Percentiles rank a stretch among this genome's conserved stretches.
These are phyloP conservation scores for Thaleichthys pacificus DNA, from an alignment of 2,797 vertebrate species.

Conservation along the genomic window DNA sequence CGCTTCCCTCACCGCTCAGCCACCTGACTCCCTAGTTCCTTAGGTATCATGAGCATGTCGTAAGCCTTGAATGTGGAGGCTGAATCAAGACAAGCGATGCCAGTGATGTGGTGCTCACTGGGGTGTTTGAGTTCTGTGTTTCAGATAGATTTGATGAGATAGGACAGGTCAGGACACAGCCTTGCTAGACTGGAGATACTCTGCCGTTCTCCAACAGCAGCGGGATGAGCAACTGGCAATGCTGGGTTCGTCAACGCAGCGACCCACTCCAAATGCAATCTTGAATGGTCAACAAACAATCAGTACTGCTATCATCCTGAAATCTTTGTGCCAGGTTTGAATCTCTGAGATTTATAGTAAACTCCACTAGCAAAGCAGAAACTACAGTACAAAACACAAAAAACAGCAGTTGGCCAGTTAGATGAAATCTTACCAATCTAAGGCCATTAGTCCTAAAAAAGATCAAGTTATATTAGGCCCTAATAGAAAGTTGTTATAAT, in stretches of 20 bases:
- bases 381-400: neutral
- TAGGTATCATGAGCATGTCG: neutral
- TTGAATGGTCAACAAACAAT: conserved; percentile 9
- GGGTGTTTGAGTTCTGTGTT: neutral
- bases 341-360: neutral
- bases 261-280: conserved; percentile 10
- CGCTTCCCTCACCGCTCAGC: no score
- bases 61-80: neutral
- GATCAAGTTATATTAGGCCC: neutral
- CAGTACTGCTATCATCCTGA: neutral
- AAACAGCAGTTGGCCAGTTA: neutral
- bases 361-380: neutral
- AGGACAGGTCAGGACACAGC: conserved; percentile 42
- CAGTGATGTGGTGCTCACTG: neutral
- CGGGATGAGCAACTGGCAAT: conserved; percentile 24
- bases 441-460: conserved; percentile 1
- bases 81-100: conserved; percentile 7
- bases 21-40: no score
- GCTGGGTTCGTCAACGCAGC: conserved; percentile 17
- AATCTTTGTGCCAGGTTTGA: neutral
- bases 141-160: conserved; percentile 29
- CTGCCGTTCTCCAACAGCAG: conserved; percentile 18
- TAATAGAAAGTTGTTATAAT: neutral
- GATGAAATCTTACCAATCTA: conserved; percentile 18
- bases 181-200: conserved; percentile 17